phyloP scores from a whole-genome alignment of 2,888 invertebrate genomes.

The Lucinisca nassula region DNA sequence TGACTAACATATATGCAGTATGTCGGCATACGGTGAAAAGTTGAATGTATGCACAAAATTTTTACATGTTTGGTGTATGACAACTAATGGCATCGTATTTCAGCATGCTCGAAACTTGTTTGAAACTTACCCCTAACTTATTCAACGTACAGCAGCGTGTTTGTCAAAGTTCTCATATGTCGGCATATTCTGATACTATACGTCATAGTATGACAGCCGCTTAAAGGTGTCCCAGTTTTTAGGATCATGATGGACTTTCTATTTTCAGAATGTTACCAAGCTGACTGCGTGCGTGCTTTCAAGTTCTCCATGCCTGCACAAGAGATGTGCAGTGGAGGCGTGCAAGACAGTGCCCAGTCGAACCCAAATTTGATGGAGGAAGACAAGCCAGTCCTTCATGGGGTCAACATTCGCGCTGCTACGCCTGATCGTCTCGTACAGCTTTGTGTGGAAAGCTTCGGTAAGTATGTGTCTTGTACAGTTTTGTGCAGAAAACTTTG shows the following conservation, averaged over 20 bases:
- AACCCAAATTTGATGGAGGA: slow-evolving; percentile 82
- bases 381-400: slow-evolving; percentile 84
- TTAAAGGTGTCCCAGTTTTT: neutral
- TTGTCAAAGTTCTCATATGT: too few species aligned
- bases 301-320: slow-evolving; percentile 72
- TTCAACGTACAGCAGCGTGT: too few species aligned
- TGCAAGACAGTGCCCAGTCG: slow-evolving; percentile 48
- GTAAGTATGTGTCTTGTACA: slow-evolving; percentile 88
- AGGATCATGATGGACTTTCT: neutral
- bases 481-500: slow-evolving; percentile 87
- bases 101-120: too few species aligned
- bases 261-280: slow-evolving; percentile 73
- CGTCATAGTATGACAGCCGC: too few species aligned
- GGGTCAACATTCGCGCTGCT: slow-evolving; percentile 84
- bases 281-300: slow-evolving; percentile 66
- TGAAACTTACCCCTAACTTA: too few species aligned
- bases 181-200: too few species aligned
- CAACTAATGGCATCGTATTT: too few species aligned
- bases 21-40: too few species aligned
- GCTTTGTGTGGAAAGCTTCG: slow-evolving; percentile 87
- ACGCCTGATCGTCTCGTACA: slow-evolving; percentile 88
- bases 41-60: too few species aligned
- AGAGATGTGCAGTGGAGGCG: slow-evolving; percentile 62
- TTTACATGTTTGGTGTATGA: too few species aligned
- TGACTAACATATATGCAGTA: too few species aligned